Evolutionary conservation across 2,113 vertebrate genomes (phyloP), one percentile per base, ranked within the genome.

Genomic region (Sturnus vulgaris): DNA sequence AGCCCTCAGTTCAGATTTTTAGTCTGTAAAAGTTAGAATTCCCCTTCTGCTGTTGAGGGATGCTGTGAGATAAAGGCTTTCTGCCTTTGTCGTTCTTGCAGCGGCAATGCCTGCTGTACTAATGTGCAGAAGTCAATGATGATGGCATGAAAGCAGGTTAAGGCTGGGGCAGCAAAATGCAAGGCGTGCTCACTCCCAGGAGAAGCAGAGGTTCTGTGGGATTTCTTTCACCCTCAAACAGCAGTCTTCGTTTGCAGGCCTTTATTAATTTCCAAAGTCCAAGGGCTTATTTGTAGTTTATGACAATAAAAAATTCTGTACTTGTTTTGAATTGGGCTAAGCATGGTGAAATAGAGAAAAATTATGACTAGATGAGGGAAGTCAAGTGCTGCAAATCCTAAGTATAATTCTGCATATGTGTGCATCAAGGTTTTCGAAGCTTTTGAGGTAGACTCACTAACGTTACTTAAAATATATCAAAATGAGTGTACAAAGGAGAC

Each of bases 221-320:
- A 78, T 59, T 55, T 66, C 44, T 30, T 59, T 79, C 11, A 18
- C 23, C 30, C 13, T 55, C 52, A 46, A 19, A 15, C 8, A 56
- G 21, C 8, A 56, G 27, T n/a, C 20, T 35, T 53, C 30, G 46
- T 65, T 44, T 47, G 28, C 56, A 69, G 21, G 4, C 27, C 14
- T 35, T 55, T 82, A 27, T 2, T 18, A 0, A 2, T 12, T 27
- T 83, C 27, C 33, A 25, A 0, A 2, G 0, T 55, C 22, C 53
- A 46, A 49, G 10, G 6, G 47, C 61, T 86, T 37, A 44, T 73
- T 73, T 83, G 2, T 83, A 72, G 60, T 7, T 60, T 52, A 35
- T 2, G 11, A 35, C 17, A 47, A 4, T 23, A 40, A 53, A 47
- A 91, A 82, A 52, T 46, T 4, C 8, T 46, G 11, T 33, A 19